Conservation (phyloP, 2,113 vertebrate species). For the Poecile atricapillus region DNA sequence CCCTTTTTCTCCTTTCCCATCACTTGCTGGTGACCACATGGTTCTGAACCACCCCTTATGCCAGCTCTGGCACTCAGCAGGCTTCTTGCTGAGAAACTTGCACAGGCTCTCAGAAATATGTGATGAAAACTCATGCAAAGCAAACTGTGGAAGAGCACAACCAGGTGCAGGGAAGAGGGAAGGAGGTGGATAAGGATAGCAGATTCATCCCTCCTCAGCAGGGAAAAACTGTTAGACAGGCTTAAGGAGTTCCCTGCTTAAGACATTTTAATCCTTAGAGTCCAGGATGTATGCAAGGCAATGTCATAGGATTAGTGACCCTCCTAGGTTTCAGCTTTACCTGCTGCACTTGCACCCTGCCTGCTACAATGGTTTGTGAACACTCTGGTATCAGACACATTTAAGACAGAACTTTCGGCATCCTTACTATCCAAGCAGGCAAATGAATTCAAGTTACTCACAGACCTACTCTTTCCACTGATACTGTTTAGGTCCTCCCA, state of each 20-base stretch:
- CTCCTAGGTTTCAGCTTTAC: neutral
- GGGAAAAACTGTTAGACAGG: neutral
- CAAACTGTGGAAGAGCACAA: neutral
- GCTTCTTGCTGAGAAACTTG: neutral
- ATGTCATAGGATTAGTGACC: neutral
- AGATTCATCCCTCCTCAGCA: neutral
- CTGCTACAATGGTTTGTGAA: neutral
- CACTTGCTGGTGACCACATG: neutral
- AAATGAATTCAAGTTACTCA: neutral
- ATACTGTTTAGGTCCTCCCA: neutral
- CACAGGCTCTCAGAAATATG: neutral
- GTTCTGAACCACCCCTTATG: neutral
- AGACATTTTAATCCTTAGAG: neutral
- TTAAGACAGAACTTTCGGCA: neutral
- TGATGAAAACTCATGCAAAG: neutral
- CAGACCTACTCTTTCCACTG: neutral
- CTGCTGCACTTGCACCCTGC: neutral
- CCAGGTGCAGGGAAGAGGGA: neutral
- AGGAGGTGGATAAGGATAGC: neutral
- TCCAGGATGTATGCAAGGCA: neutral
- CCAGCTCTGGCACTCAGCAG: neutral
- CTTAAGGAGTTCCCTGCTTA: neutral
- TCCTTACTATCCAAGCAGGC: neutral
- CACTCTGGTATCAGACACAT: neutral
- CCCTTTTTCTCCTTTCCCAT: neutral